Base-by-base conservation (phyloP, 2,888 invertebrate genomes). In the Zaprionus obscuricornis region DNA sequence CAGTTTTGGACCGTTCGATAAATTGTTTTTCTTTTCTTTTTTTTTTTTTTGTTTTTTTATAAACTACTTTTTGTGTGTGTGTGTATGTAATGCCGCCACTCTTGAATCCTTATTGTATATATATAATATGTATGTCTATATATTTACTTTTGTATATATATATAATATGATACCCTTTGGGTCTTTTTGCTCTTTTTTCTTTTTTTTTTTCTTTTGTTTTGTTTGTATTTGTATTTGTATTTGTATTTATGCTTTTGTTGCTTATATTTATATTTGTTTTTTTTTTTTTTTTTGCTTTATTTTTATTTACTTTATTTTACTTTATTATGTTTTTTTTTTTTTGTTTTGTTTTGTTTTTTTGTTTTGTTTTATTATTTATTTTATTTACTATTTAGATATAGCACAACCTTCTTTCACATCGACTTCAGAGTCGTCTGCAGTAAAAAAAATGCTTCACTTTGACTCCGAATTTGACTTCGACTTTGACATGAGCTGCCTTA, bases 381-480 rank as follows among this genome's bases (percentile, higher is more conserved):
- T 69, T 74, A 71, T 85, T 81, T 84, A 77, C 70, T 84, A 84
- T 78, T 77, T 77, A 85, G 82, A 78, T 78, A 67, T 85, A 85
- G 85, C 85, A 79, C 78, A 79, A 79, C 78, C 78, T 79, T 79
- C 85, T 79, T 79, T 79, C 85, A 84, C 69, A 76, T 74, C 77
- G 77, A 74, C 74, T 59, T 52, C 74, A 73, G 62, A 34, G 65
- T 74, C 74, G 60, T 74, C 78, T 73, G 77, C 70, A 70, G 82
- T 83, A 79, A 74, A 79, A 75, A n/a, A n/a, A n/a, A n/a, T 79
- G 60, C 64, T 74, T 74, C 65, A 66, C 78, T 71, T 56, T 67
- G 54, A 46, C 54, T 60, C 56, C 50, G 33, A 58, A 62, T 77
- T 76, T 65, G 81, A 82, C 74, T 67, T 71, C 72, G 82, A 76